Percentiles rank a stretch among this genome's conserved stretches.
Conservation (phyloP, 2,888 invertebrate species). For the Phengaris alcon region DNA sequence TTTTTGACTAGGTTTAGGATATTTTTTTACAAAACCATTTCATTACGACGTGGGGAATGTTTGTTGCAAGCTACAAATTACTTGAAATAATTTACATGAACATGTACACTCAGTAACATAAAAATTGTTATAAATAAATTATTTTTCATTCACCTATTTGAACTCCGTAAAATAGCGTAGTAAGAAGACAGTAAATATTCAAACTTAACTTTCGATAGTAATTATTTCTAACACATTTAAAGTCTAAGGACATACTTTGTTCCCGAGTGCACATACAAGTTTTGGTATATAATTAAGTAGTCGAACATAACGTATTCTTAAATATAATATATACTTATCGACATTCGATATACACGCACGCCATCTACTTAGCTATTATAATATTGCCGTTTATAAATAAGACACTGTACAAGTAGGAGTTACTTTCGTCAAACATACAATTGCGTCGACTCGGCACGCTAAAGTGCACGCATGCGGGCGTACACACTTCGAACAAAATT, state of each 20-base stretch:
- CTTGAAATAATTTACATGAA: neutral
- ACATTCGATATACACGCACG: conserved; percentile 12
- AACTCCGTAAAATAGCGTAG: conserved; percentile 7
- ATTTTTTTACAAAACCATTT: neutral
- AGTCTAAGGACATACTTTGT: conserved; percentile 20
- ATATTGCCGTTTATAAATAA: conserved; percentile 26
- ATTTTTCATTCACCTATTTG: neutral
- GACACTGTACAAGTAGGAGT: conserved; percentile 20
- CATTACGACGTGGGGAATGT: conserved; percentile 21
- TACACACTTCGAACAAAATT: neutral
- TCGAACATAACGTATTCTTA: neutral
- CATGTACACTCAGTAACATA: conserved; percentile 24
- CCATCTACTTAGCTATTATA: conserved; percentile 11
- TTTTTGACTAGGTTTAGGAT: conserved; percentile 28
- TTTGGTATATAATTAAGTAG: conserved; percentile 22
- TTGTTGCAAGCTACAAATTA: conserved; percentile 19
- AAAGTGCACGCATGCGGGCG: neutral
- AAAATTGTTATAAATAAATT: conserved; percentile 8
- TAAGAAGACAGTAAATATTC: conserved; percentile 16
- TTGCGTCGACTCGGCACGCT: neutral
- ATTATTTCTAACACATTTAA: conserved; percentile 21
- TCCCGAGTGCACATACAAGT: conserved; percentile 24
- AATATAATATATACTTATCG: conserved; percentile 21
- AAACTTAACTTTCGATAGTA: conserved; percentile 20
- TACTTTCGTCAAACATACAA: conserved; percentile 23